Conservation (phyloP, 2,888 invertebrate genomes). For the Odontocerum albicorne region DNA sequence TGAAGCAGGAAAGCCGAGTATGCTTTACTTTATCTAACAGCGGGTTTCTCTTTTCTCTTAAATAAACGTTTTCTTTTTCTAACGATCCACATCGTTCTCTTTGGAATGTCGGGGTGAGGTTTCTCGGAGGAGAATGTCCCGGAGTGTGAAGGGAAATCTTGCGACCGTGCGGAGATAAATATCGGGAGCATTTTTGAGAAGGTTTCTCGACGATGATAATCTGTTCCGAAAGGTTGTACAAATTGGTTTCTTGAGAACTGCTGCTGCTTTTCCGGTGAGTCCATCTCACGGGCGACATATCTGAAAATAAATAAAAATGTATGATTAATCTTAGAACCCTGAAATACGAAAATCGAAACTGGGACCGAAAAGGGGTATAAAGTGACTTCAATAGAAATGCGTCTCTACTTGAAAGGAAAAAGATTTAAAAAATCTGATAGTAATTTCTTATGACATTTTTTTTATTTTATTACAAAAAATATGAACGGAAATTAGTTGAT, state of each 20-base stretch:
- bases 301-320: constrained; percentile 46
- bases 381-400: no score
- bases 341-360: no score
- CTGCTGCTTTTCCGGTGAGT: constrained; percentile 62
- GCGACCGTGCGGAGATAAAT: constrained; percentile 49
- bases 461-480: no score
- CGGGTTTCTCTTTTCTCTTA: constrained; percentile 68
- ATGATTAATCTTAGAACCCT: not conserved
- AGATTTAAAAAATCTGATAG: no score
- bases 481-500: no score
- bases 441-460: no score
- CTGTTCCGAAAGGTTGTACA: constrained; percentile 67
- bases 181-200: constrained; percentile 52
- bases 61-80: constrained; percentile 59
- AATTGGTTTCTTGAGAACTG: constrained; percentile 66
- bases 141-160: constrained; percentile 54
- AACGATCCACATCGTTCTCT: constrained; percentile 55
- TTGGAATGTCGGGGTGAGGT: constrained; percentile 49
- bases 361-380: no score
- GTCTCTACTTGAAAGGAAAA: no score
- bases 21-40: constrained; percentile 71
- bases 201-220: constrained; percentile 62
- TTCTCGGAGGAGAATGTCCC: constrained; percentile 49
- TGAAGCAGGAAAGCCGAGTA: constrained; percentile 69
- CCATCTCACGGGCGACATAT: constrained; percentile 66